Evolutionary conservation across 2,113 vertebrate genomes (phyloP).

Genomic region (Rhinoptilus africanus): DNA sequence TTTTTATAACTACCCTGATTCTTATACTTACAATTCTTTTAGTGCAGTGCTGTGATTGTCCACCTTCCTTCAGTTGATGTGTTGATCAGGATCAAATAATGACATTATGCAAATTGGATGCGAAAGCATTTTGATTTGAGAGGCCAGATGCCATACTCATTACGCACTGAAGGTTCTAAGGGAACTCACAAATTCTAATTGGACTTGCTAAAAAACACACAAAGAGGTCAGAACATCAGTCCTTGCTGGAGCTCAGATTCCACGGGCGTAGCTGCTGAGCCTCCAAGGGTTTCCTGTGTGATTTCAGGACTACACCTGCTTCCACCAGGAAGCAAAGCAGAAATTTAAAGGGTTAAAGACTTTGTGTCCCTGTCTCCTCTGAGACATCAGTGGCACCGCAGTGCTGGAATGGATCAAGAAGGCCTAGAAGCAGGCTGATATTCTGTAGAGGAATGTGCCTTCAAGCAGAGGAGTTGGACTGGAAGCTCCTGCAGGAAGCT

Average conservation of each 20-base stretch:
- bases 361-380: background rate
- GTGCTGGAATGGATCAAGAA: background rate
- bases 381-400: background rate
- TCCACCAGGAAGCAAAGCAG: background rate
- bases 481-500: background rate
- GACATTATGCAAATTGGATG: background rate
- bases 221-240: background rate
- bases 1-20: background rate
- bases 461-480: fast-evolving
- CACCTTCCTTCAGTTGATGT: background rate
- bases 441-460: background rate
- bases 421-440: background rate
- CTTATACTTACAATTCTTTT: background rate
- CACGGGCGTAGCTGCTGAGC: background rate
- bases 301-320: background rate
- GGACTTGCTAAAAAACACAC: background rate
- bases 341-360: background rate
- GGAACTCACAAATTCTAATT: background rate
- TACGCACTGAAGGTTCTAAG: background rate
- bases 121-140: background rate
- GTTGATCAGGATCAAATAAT: background rate
- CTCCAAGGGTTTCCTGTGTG: background rate
- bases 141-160: background rate
- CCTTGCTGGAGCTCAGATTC: background rate
- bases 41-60: background rate